Conservation (phyloP, 2,888 invertebrate genomes). For the Panorpa germanica region DNA sequence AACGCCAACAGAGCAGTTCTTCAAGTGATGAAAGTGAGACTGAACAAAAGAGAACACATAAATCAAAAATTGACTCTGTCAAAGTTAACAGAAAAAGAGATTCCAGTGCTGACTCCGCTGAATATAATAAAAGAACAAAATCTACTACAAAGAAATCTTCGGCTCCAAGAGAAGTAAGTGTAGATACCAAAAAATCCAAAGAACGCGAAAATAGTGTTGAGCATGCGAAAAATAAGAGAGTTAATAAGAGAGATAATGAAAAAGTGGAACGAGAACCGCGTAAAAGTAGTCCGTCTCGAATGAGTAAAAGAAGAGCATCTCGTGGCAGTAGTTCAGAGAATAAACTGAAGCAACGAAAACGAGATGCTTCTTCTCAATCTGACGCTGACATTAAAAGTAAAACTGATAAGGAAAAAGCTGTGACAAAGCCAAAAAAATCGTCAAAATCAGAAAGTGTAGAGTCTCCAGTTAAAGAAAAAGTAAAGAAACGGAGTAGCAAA, state of each 20-base stretch:
- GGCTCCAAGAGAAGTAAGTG: slow-evolving; percentile 21
- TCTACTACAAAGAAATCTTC: slow-evolving; percentile 21
- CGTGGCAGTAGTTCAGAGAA: slow-evolving; percentile 18
- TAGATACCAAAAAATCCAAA: slow-evolving; percentile 9
- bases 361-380: slow-evolving; percentile 37
- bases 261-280: slow-evolving; percentile 26
- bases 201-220: slow-evolving; percentile 21
- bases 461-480: not conserved
- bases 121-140: slow-evolving; percentile 27
- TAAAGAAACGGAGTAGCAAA: slow-evolving; percentile 12
- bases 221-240: slow-evolving; percentile 27
- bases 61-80: slow-evolving; percentile 27
- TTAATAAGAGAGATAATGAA: too few species aligned
- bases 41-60: too few species aligned
- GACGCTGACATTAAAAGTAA: slow-evolving; percentile 36
- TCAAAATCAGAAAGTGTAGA: not conserved
- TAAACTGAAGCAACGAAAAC: slow-evolving; percentile 26
- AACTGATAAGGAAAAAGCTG: slow-evolving; percentile 38
- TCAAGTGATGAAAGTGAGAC: slow-evolving; percentile 30
- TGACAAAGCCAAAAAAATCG: slow-evolving; percentile 18
- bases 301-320: slow-evolving; percentile 19
- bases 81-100: slow-evolving; percentile 26
- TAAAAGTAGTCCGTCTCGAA: not conserved
- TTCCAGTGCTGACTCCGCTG: slow-evolving; percentile 28
- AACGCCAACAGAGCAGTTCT: slow-evolving; percentile 26